phyloP scores from a whole-genome alignment of 2,888 invertebrate species.

The Oscheius sp. region DNA sequence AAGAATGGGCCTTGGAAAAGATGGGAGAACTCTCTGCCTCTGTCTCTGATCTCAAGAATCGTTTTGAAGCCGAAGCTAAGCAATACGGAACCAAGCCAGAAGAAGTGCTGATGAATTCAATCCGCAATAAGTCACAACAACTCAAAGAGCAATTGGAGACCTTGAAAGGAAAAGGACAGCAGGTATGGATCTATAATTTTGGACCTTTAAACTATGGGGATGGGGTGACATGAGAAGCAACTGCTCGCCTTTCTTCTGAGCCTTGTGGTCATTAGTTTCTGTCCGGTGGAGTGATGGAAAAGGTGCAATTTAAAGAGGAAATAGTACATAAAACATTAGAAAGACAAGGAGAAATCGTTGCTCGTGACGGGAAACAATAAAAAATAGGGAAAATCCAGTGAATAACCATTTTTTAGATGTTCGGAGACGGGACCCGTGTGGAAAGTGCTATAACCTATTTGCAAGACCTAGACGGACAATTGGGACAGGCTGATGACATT shows the following conservation, averaged over 20 bases:
- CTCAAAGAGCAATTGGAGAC: conserved; percentile 41
- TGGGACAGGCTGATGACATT: conserved; percentile 50
- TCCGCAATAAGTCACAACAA: conserved; percentile 41
- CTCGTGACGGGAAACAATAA: too few species aligned
- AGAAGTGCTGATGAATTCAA: conserved; percentile 52
- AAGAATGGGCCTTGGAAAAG: conserved; percentile 52
- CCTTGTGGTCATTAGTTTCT: neutral
- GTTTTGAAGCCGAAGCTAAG: conserved; percentile 46
- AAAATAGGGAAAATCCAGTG: too few species aligned
- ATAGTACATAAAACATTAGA: too few species aligned
- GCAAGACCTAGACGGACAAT: conserved; percentile 41
- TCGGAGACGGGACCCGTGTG: conserved; percentile 50
- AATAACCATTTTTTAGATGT: conserved; percentile 31
- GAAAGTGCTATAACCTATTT: conserved; percentile 49
- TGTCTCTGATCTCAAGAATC: conserved; percentile 46
- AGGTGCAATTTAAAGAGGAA: too few species aligned
- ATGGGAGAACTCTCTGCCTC: conserved; percentile 46
- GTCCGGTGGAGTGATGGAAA: neutral
- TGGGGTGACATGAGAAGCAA: neutral
- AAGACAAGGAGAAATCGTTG: too few species aligned
- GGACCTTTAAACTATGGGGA: neutral
- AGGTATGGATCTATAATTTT: conserved; percentile 17
- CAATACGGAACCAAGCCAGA: conserved; percentile 50
- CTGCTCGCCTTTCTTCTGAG: neutral
- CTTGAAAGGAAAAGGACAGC: conserved; percentile 41